Percentiles rank a stretch among this genome's conserved stretches.
These are phyloP conservation scores for Leptosomus discolor DNA, from an alignment of 2,113 vertebrate genomes.

Conservation along the genomic window DNA sequence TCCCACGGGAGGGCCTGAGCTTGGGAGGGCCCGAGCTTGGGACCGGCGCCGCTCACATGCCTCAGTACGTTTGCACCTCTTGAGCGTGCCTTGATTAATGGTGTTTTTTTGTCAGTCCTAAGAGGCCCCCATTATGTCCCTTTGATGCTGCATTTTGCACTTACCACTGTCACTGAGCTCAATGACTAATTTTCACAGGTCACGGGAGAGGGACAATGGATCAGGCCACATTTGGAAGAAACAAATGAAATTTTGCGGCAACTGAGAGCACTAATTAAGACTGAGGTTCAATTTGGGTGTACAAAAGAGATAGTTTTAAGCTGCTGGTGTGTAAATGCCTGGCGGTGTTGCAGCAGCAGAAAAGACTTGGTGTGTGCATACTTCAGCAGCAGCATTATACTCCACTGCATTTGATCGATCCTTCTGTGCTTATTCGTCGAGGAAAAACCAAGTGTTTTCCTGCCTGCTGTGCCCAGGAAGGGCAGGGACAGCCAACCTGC, in stretches of 20 bases:
- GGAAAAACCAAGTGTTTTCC: neutral
- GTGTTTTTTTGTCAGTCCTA: constrained; percentile 61
- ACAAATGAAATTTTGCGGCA: constrained; percentile 59
- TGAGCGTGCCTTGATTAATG: constrained; percentile 63
- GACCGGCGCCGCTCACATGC: neutral
- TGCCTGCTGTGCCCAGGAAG: neutral
- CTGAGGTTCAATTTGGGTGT: constrained; percentile 26
- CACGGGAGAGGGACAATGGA: constrained; percentile 70
- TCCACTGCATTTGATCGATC: neutral
- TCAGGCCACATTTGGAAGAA: constrained; percentile 52
- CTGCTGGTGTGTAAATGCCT: constrained; percentile 42
- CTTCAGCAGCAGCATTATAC: constrained; percentile 24
- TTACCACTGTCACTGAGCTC: constrained; percentile 73
- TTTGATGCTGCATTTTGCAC: constrained; percentile 74
- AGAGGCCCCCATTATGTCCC: constrained; percentile 62
- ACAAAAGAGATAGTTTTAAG: constrained; percentile 50
- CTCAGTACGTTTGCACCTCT: constrained; percentile 38
- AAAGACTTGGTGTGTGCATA: neutral
- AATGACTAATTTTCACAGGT: constrained; percentile 75
- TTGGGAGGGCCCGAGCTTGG: rapidly evolving
- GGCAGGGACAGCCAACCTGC: neutral
- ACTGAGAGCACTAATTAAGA: constrained; percentile 66
- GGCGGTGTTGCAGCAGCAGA: neutral
- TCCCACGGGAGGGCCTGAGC: rapidly evolving
- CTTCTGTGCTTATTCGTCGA: neutral